Evolutionary conservation across 1,140 invertebrate genomes (phyloP), one percentile per base, ranked within the genome.

Genomic region (Bombus fervidus): DNA sequence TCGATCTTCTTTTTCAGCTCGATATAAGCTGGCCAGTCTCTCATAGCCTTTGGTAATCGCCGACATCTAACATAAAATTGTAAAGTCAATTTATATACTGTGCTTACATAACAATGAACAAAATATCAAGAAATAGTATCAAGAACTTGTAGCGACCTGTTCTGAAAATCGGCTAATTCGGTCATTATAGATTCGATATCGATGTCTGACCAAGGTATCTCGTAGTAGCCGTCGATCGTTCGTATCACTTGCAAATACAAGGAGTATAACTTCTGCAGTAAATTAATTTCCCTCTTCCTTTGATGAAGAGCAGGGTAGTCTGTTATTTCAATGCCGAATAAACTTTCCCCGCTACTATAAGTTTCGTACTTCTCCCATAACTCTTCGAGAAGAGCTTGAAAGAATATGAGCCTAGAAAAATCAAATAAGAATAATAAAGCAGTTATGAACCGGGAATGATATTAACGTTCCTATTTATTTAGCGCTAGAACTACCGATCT

Each of bases 1-100:
- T 98, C 98, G 87, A 99, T 98, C 93, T 98, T 98, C 87, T 97
- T 98, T 89, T 98, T 98, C 73, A 98, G 94, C 89, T 98, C 98
- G 43, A 97, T 96, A 94, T 96, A 99, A 0, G 98, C 98, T 6
- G 97, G 97, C 98, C 98, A 98, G 81, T 98, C 97, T 95, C 97
- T 98, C 96, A 98, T 97, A 12, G 96, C 98, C 94, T 96, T 97
- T 0, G 98, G 98, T 59, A 99, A 94, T 90, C 97, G 97, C 9
- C 97, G 96, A 92, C 97, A 98, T 91, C 97, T 97, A 57, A 47
- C 89, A 86, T 76, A 68, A 37, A 79, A 73, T 80, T 31, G 71
- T 6, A 43, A n/a, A 37, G 43, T 41, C n/a, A 37, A 43, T 8
- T 72, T n/a, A 31, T 25, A 25, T 13, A 22, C 2, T 37, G 13